Evolutionary conservation across 2,888 invertebrate genomes (phyloP).

Genomic region (Mythimna pallens): DNA sequence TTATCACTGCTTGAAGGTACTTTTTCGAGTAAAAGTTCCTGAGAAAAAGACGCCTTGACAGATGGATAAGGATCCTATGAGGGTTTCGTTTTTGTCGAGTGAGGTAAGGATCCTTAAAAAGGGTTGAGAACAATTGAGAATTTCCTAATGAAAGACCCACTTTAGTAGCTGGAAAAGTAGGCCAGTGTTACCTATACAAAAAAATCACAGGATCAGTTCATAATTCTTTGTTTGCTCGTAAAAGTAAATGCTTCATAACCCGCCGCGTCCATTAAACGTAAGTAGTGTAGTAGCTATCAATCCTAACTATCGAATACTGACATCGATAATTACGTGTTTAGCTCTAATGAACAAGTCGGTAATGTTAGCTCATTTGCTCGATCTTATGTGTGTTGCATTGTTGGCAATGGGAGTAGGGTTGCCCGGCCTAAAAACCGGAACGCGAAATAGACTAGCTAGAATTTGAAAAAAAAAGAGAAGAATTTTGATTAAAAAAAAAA

Average conservation of each 20-base stretch:
- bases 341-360: slow-evolving; percentile 60
- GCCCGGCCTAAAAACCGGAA: neutral
- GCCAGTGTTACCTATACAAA: neutral
- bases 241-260: slow-evolving; percentile 29
- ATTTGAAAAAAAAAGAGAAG: no score
- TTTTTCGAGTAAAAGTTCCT: no score
- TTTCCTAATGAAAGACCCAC: neutral
- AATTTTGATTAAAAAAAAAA: no score
- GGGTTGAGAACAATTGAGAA: neutral
- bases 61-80: no score
- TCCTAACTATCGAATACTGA: slow-evolving; percentile 46
- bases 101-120: no score
- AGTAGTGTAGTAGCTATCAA: slow-evolving; percentile 32
- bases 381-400: slow-evolving; percentile 57
- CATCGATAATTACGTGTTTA: slow-evolving; percentile 59
- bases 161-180: neutral
- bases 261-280: slow-evolving; percentile 3
- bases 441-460: no score
- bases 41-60: no score
- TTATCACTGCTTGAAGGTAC: no score
- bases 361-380: slow-evolving; percentile 57
- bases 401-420: slow-evolving; percentile 37
- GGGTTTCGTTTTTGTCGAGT: no score
- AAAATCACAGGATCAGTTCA: slow-evolving; percentile 1
- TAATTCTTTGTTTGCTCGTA: slow-evolving; percentile 7